Conservation (phyloP, 2,797 vertebrate genomes). For the Lagorchestes hirsutus region DNA sequence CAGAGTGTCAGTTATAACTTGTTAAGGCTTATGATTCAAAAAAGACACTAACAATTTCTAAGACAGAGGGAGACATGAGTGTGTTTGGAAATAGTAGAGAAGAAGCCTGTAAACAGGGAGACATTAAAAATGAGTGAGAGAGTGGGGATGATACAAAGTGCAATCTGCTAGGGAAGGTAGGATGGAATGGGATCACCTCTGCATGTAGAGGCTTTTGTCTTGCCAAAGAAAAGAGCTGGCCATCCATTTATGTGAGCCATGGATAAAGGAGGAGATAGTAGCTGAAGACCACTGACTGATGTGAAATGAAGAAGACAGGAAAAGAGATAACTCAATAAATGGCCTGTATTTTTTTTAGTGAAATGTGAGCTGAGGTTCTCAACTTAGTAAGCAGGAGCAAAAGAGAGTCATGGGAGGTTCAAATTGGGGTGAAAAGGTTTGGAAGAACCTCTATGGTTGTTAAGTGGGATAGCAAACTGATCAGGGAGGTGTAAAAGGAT, state of each 20-base stretch:
- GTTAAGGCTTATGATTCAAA: background rate
- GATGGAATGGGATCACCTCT: background rate
- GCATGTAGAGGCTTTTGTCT: background rate
- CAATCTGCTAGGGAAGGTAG: background rate
- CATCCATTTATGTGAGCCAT: background rate
- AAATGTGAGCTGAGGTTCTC: background rate
- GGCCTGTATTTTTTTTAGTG: too few species aligned
- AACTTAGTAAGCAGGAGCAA: background rate
- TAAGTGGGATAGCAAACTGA: background rate
- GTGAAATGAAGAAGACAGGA: background rate
- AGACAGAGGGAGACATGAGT: background rate
- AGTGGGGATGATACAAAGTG: background rate
- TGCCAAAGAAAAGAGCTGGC: too few species aligned
- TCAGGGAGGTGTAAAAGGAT: background rate
- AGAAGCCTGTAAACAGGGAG: background rate
- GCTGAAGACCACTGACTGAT: background rate
- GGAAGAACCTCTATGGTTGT: too few species aligned
- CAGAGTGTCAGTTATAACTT: background rate
- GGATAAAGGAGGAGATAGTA: background rate
- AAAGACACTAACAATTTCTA: background rate
- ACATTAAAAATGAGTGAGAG: background rate
- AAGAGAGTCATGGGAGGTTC: background rate
- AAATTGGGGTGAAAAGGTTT: background rate
- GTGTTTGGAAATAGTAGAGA: background rate
- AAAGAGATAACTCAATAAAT: background rate